phyloP scores from a whole-genome alignment of 92 coral and sea anemone genomes.

The Palythoa caribaeorum region DNA sequence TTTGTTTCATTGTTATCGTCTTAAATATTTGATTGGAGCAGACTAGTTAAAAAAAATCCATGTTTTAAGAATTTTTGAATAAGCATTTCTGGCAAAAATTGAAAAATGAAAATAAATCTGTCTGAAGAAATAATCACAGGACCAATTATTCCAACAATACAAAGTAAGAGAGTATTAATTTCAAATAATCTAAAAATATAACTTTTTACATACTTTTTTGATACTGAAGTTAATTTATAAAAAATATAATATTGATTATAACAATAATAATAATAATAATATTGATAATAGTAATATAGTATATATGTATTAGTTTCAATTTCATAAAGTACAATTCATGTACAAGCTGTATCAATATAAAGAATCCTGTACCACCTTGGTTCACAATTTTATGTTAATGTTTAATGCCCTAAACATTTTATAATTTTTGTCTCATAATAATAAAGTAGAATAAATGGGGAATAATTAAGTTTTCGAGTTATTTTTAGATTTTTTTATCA shows the following conservation, averaged over 20 bases:
- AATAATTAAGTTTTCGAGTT: background rate
- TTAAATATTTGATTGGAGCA: conserved; percentile 2
- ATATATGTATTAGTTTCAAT: too few species aligned
- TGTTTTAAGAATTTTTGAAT: background rate
- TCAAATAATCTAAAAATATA: background rate
- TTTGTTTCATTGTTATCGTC: background rate
- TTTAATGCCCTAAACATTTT: too few species aligned
- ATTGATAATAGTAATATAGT: too few species aligned
- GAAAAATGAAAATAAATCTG: background rate
- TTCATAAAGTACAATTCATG: background rate
- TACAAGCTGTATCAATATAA: background rate
- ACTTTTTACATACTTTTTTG: background rate
- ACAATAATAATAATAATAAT: background rate
- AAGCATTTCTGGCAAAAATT: background rate
- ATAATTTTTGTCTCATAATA: too few species aligned
- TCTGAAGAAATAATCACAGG: background rate
- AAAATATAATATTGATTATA: background rate
- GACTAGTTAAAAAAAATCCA: background rate
- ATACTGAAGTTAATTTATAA: background rate
- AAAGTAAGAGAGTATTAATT: background rate
- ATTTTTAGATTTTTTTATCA: background rate
- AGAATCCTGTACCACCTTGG: too few species aligned
- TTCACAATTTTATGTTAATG: too few species aligned
- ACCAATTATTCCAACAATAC: background rate
- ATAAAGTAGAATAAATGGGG: background rate